Conservation (phyloP, 2,888 invertebrate species). For the Phaonia tiefii region DNA sequence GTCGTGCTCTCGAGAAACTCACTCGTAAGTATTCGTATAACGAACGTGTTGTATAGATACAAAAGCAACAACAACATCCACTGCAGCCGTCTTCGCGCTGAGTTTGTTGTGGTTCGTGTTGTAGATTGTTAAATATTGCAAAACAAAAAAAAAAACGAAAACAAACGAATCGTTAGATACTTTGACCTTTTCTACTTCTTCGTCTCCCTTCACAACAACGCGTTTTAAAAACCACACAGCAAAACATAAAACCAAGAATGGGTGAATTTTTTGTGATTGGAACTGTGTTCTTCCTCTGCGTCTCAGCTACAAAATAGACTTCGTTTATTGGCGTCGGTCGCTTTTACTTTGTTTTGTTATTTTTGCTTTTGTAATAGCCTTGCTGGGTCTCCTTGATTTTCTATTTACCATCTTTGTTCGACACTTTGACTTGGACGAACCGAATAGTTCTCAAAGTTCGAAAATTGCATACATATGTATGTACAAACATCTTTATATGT, state of each 20-base stretch:
- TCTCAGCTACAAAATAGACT: neutral
- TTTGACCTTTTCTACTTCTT: slow-evolving; percentile 59
- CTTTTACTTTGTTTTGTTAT: neutral
- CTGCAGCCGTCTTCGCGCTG: slow-evolving; percentile 26
- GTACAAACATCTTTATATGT: neutral
- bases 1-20: neutral
- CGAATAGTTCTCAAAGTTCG: neutral
- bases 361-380: neutral
- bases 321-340: neutral
- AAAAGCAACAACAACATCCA: slow-evolving; percentile 31
- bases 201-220: neutral
- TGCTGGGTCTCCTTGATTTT: neutral
- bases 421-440: slow-evolving; percentile 6
- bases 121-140: slow-evolving; percentile 29
- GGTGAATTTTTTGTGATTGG: too few relatives aligned
- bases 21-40: neutral
- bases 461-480: neutral
- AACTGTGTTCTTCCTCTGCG: neutral
- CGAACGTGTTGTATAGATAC: slow-evolving; percentile 18
- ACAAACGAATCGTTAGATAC: slow-evolving; percentile 49
- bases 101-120: slow-evolving; percentile 30
- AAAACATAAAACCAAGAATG: too few relatives aligned
- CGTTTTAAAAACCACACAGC: neutral
- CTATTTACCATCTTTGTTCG: neutral
- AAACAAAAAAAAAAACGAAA: slow-evolving; percentile 12